These are phyloP conservation scores for Microctonus aethiopoides DNA, from an alignment of 2,888 invertebrate species.

Conservation along the genomic window DNA sequence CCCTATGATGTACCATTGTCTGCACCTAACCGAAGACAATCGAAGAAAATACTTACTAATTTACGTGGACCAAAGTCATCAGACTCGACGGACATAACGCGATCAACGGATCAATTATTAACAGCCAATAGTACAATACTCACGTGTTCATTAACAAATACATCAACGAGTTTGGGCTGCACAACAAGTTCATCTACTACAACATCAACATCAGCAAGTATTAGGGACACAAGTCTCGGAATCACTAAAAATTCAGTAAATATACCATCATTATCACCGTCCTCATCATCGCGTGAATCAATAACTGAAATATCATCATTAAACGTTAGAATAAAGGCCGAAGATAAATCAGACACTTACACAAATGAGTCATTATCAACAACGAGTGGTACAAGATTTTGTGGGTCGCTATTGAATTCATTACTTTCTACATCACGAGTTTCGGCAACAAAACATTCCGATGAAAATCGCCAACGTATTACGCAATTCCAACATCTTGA, in stretches of 20 bases:
- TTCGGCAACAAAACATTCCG: conserved; percentile 44
- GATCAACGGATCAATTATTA: conserved; percentile 27
- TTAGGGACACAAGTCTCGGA: conserved; percentile 33
- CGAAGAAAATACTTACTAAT: conserved; percentile 48
- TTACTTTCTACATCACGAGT: conserved; percentile 53
- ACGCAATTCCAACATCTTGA: conserved; percentile 37
- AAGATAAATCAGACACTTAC: conserved; percentile 44
- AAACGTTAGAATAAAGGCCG: conserved; percentile 56
- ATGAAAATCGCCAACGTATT: conserved; percentile 37
- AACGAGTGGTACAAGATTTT: conserved; percentile 40
- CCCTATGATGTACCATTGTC: conserved; percentile 43
- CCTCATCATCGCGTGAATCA: conserved; percentile 50
- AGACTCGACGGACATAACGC: conserved; percentile 34
- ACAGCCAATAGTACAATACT: conserved; percentile 44
- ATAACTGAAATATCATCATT: conserved; percentile 56
- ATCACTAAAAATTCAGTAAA: neutral
- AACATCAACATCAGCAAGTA: conserved; percentile 39
- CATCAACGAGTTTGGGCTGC: conserved; percentile 37
- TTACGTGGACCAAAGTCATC: conserved; percentile 48
- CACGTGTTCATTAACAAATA: conserved; percentile 48
- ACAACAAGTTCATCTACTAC: conserved; percentile 38
- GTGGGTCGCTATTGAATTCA: conserved; percentile 52
- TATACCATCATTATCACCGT: conserved; percentile 39
- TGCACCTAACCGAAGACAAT: conserved; percentile 27
- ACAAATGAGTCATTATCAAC: conserved; percentile 43